Conservation (phyloP, 2,888 invertebrate genomes). For the Hirtodrosophila alboralis region DNA sequence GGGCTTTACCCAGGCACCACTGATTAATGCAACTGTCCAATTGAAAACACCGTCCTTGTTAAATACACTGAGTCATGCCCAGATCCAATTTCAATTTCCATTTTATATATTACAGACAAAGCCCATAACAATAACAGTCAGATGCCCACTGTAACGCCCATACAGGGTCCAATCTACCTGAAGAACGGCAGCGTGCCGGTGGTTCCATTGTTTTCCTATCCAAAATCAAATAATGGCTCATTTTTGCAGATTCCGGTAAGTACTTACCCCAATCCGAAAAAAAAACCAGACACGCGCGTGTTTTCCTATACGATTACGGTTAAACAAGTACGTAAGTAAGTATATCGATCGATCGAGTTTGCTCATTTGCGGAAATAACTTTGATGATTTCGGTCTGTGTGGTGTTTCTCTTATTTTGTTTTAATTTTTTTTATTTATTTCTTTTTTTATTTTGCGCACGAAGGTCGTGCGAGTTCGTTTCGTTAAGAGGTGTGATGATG, state of each 20-base stretch:
- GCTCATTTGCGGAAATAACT: constrained; percentile 81
- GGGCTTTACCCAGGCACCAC: constrained; percentile 50
- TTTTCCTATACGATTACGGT: constrained; percentile 27
- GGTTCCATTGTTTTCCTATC: constrained; percentile 93
- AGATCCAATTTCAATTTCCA: constrained; percentile 9
- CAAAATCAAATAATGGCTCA: constrained; percentile 92
- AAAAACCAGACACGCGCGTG: constrained; percentile 50
- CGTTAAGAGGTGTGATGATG: constrained; percentile 74
- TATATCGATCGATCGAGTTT: constrained; percentile 71
- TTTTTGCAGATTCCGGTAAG: constrained; percentile 96
- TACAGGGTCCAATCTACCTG: constrained; percentile 94
- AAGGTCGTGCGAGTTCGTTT: constrained; percentile 78
- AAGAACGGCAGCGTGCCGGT: constrained; percentile 94
- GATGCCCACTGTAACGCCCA: constrained; percentile 90
- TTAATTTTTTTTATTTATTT: constrained; percentile 23
- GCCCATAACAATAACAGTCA: constrained; percentile 39
- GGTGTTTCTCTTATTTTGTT: not conserved
- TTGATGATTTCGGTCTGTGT: constrained; percentile 53
- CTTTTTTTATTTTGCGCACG: constrained; percentile 70
- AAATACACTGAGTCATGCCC: constrained; percentile 47
- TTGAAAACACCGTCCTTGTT: constrained; percentile 43
- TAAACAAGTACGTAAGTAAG: constrained; percentile 30
- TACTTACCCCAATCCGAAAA: constrained; percentile 10
- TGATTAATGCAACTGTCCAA: constrained; percentile 52
- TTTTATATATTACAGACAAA: constrained; percentile 48